Evolutionary conservation across 2,888 invertebrate genomes (phyloP), one percentile per base, ranked within the genome.

Genomic region (Leucoma salicis): DNA sequence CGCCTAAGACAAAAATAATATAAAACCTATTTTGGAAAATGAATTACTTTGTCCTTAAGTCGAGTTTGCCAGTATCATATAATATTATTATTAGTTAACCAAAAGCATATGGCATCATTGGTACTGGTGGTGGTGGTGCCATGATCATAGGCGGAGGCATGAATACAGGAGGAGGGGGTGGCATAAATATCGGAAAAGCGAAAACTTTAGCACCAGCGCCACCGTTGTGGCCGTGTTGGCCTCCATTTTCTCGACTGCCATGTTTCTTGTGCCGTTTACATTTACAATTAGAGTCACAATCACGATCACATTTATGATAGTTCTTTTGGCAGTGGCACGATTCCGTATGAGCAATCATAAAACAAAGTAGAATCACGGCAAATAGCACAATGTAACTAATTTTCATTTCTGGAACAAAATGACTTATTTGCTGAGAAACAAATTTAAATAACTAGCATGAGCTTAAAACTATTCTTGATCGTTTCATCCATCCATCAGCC

Each of bases 131-230:
- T 14, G 25, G 35, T 10, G 27, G 28, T 16, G 35, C 25, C n/a
- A 27, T 1, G 11, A 27, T 11, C 11, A 35, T 15, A 13, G 35
- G 35, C 4, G 28, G 35, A 7, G 28, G 35, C 16, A 28, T 10
- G 1, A 21, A 7, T 1, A 34, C 3, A 5, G 42, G 27, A 1
- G 27, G 49, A 4, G 13, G 14, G 13, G 14, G 27, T 3, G 13
- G 28, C 14, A 29, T 6, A 58, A 15, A 61, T 2, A 65, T 15
- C 0, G 68, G 68, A n/a, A 52, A 56, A 2, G 48, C 13, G 7
- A 48, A 41, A 12, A 58, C 18, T 35, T 38, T 59, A 21, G 6
- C 27, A 7, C 0, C 4, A 3, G 0, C 10, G n/a, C n/a, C n/a
- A n/a, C n/a, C n/a, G n/a, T n/a, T 29, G 13, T 5, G 14, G 27